phyloP scores from a whole-genome alignment of 1,140 invertebrate genomes.

The Phymorhynchus buccinoides region DNA sequence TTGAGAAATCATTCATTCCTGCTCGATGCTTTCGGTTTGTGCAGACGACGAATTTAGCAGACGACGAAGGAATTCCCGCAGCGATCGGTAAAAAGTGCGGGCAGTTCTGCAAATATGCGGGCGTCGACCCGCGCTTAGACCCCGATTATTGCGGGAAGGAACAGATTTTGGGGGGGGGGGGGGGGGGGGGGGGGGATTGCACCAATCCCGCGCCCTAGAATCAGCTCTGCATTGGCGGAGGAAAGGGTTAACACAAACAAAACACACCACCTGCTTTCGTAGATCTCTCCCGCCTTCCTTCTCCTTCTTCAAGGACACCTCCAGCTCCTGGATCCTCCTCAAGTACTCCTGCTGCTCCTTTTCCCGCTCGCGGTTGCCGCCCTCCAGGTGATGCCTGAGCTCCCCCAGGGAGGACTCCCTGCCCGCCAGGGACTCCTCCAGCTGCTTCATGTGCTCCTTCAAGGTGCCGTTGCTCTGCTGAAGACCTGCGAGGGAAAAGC shows the following conservation, averaged over 20 bases:
- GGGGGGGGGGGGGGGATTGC: no score
- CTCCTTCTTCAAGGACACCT: constrained; percentile 67
- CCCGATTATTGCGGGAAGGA: background rate
- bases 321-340: constrained; percentile 61
- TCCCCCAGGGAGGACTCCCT: constrained; percentile 68
- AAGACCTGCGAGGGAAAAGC: constrained; percentile 56
- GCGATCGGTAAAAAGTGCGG: no score
- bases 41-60: no score
- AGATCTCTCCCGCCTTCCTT: constrained; percentile 68
- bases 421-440: constrained; percentile 69
- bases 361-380: constrained; percentile 52
- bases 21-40: no score
- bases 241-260: background rate
- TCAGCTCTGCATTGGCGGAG: no score
- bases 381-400: constrained; percentile 58
- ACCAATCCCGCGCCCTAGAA: no score
- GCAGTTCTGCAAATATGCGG: no score
- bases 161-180: no score
- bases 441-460: constrained; percentile 68
- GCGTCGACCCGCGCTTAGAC: background rate
- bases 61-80: no score
- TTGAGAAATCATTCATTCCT: no score
- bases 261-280: constrained; percentile 67
- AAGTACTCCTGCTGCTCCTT: constrained; percentile 57
- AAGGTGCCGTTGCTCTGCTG: constrained; percentile 67